Evolutionary conservation across 2,797 vertebrate genomes (phyloP), one percentile per base, ranked within the genome.

Genomic region (Gastrophryne carolinensis): DNA sequence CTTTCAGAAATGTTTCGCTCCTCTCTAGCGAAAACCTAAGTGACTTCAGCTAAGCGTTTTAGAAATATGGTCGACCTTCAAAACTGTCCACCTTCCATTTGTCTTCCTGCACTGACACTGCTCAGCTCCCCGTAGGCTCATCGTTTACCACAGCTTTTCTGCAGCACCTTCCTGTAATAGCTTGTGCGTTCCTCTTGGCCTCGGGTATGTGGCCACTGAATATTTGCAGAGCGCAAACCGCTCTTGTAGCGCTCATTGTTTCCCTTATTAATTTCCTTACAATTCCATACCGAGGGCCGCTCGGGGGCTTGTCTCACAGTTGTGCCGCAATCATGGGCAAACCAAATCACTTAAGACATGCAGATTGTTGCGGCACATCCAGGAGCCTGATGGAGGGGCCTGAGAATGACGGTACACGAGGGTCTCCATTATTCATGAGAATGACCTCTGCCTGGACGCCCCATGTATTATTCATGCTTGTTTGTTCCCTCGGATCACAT

Each of bases 391-490:
- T 27, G 35, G 61, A 56, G 44, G 52, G 29, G 9, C 26, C 54
- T 44, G 32, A 13, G 57, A 62, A 54, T 32, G 58, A 35, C 53
- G n/a, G 3, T 15, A 67, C 62, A 32, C 65, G 44, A 56, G 1
- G n/a, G 32, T 4, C 74, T 76, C 50, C 10, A 77, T 77, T 77
- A 77, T 77, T 71, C 61, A 77, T 77, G 58, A 77, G 35, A 35
- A 56, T 71, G 74, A 77, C 74, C 74, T 27, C 72, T 56, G 64
- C 44, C 13, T 26, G 32, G 12, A 5, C 26, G 12, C 30, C 66
- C 44, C 60, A 77, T 77, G 67, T 71, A 71, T 77, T 77, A 77
- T 77, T 77, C 74, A 77, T 71, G 50, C 11, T 3, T 77, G 60
- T 77, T 77, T 77, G 67, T 63, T 76, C 57, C 6, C 39, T 2